Conservation (phyloP, 2,797 vertebrate species). For the Chromobotia macracanthus region DNA sequence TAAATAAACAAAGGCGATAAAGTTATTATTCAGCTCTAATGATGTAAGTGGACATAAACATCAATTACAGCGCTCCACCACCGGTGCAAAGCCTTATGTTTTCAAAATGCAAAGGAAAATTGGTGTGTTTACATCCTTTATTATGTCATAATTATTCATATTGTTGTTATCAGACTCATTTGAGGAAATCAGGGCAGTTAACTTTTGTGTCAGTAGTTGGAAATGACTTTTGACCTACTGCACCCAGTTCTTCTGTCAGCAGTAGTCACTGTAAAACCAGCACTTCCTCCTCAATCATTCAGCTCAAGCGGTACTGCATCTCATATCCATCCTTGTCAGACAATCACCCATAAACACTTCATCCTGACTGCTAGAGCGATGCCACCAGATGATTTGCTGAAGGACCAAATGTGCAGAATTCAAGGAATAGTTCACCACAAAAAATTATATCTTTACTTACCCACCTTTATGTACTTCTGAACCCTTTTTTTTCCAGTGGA, state of each 20-base stretch:
- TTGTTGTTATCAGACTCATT: conserved; percentile 15
- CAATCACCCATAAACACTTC: conserved; percentile 40
- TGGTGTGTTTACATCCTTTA: background rate
- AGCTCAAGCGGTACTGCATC: conserved; percentile 18
- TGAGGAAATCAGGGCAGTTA: conserved; percentile 15
- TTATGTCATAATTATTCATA: background rate
- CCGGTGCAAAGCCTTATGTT: conserved; percentile 11
- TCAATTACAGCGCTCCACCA: conserved; percentile 11
- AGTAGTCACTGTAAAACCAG: conserved; percentile 34
- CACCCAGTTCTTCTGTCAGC: conserved; percentile 13
- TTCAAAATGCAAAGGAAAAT: conserved; percentile 5
- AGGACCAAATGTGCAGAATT: conserved; percentile 29
- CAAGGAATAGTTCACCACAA: background rate
- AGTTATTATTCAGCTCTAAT: conserved; percentile 43
- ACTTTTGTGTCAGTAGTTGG: conserved; percentile 15
- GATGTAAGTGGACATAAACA: conserved; percentile 36
- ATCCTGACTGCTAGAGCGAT: conserved; percentile 22
- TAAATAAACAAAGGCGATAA: conserved; percentile 39
- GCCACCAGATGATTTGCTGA: conserved; percentile 16
- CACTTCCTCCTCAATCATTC: conserved; percentile 42
- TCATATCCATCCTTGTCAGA: conserved; percentile 19
- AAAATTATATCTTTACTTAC: background rate
- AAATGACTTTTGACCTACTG: conserved; percentile 18
- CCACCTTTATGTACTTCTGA: background rate
- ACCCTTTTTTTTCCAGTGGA: background rate